phyloP scores from a whole-genome alignment of 1,140 invertebrate genomes.

The Neodiprion pinetum region DNA sequence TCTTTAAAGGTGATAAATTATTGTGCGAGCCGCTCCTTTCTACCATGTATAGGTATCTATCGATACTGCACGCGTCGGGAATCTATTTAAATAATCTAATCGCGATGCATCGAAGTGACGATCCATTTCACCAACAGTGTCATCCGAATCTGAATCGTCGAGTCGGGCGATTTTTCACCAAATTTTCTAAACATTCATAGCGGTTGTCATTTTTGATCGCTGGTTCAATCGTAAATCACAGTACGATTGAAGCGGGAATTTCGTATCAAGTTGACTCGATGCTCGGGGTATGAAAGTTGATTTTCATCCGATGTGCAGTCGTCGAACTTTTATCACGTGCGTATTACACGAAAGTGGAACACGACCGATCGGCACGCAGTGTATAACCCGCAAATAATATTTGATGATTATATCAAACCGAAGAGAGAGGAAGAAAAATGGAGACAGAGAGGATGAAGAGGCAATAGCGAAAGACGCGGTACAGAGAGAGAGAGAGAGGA shows the following conservation, averaged over 20 bases:
- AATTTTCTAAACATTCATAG: too few relatives aligned
- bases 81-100: background rate
- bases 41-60: background rate
- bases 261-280: too few relatives aligned
- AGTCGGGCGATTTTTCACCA: too few relatives aligned
- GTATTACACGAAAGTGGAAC: background rate
- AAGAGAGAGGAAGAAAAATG: background rate
- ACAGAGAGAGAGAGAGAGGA: too few relatives aligned
- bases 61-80: background rate
- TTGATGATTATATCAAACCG: background rate
- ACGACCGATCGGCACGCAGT: background rate
- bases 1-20: slow-evolving; percentile 1
- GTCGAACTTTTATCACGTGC: background rate
- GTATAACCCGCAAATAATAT: background rate
- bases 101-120: background rate
- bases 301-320: too few relatives aligned
- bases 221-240: too few relatives aligned
- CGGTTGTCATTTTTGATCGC: too few relatives aligned
- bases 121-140: background rate
- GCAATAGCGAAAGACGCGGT: too few relatives aligned
- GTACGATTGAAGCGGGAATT: too few relatives aligned
- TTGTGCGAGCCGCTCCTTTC: background rate
- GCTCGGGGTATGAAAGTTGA: too few relatives aligned
- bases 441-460: background rate
- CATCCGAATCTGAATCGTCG: too few relatives aligned